phyloP scores from a whole-genome alignment of 2,888 invertebrate species.

The Lacanobia oleracea region DNA sequence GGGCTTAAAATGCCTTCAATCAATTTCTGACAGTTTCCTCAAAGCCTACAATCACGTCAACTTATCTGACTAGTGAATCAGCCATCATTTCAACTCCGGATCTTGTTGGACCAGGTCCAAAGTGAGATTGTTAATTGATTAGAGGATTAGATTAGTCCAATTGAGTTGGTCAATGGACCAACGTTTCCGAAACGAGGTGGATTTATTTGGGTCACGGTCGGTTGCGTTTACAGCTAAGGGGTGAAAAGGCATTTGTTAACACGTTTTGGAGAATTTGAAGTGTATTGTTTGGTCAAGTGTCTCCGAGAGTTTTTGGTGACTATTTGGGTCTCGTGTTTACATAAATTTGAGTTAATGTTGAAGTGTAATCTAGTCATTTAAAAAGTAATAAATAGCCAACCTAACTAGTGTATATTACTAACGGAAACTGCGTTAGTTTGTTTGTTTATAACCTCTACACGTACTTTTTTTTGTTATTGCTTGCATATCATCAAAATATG shows the following conservation, averaged over 20 bases:
- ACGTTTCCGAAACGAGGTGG: constrained; percentile 46
- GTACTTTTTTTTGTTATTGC: no score
- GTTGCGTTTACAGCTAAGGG: constrained; percentile 40
- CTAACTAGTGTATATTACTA: no score
- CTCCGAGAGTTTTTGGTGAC: background rate
- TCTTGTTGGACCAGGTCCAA: constrained; percentile 32
- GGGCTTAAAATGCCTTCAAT: background rate
- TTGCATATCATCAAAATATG: no score
- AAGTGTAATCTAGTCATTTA: background rate
- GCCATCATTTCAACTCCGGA: constrained; percentile 17
- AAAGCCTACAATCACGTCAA: constrained; percentile 18
- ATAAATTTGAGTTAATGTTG: background rate
- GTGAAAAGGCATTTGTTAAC: constrained; percentile 28
- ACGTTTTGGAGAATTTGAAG: constrained; percentile 24
- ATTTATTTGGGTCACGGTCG: constrained; percentile 62
- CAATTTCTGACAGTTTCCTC: background rate
- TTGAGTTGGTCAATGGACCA: constrained; percentile 60
- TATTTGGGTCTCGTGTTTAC: constrained; percentile 13
- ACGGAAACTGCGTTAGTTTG: no score
- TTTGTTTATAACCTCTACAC: no score
- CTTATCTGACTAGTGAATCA: background rate
- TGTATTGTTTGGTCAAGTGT: constrained; percentile 20
- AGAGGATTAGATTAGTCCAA: constrained; percentile 51
- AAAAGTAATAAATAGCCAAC: no score
- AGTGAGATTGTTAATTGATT: constrained; percentile 61